Base-by-base conservation (phyloP, 2,797 vertebrate species). In the Sus cebifrons region DNA sequence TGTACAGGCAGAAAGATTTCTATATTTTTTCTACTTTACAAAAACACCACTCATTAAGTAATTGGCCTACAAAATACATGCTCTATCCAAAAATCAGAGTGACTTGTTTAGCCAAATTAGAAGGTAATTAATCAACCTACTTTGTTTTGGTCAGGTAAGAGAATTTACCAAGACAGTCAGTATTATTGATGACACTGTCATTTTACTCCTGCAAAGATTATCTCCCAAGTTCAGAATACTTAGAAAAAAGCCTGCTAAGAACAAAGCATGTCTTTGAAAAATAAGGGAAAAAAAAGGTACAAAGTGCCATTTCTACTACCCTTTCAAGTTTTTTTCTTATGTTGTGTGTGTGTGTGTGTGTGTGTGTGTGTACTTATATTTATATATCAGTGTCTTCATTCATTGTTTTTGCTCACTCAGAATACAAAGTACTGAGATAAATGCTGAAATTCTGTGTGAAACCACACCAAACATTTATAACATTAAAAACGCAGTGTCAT, bases 51-150 rank as follows among this genome's bases (percentile, higher is more conserved):
- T 86, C 82, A 12, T 36, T 73, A 94, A 95, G 88, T 64, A 89
- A 52, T 52, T 86, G 32, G 27, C 23, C 29, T 91, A 70, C 1
- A 91, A 74, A 88, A 77, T 29, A 25, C 36, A 88, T 27, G 52
- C 1, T 60, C 60, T 83, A 90, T 90, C n/a, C 4, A 64, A 92
- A 95, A 93, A 95, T 65, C 62, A 78, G 17, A 89, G 17, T 74
- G 16, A 83, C 15, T 11, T 58, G 2, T 79, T 96, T 94, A 96
- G 49, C 32, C 13, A 94, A 49, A 94, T 71, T 91, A 83, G 70
- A 91, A 97, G 68, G 58, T 16, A 90, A 94, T 97, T 75, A 92
- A 92, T 93, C 78, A 96, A 79, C 32, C 27, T 52, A 54, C 40
- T 71, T 93, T 71, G 29, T 36, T 86, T 90, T 68, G 73, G 79